Evolutionary conservation across 2,113 vertebrate species (phyloP), one percentile per base, ranked within the genome.

Genomic region (Oncorhynchus nerka): DNA sequence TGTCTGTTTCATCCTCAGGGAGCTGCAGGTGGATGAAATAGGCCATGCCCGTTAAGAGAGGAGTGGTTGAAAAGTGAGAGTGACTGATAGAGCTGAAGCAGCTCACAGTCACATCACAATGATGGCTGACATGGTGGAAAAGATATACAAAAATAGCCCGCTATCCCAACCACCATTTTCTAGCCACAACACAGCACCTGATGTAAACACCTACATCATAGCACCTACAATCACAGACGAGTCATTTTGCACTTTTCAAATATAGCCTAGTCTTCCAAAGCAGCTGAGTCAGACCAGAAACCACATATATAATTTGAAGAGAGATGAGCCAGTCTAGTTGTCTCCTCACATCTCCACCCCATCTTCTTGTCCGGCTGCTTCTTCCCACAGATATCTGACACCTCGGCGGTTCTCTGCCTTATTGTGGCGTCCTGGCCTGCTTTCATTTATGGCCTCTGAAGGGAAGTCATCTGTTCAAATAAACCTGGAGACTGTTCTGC

Each of bases 381-480:
- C 28, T 55, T 55, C 51, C n/a, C 75, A 7, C 67, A 62, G 5
- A 59, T 70, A 30, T 70, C 28, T 26, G 74, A 30, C 32, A 7
- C n/a, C 28, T 69, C 20, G 11, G 45, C 32, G 19, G 6, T 65
- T 30, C 61, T 70, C 11, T n/a, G 45, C 28, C n/a, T 2, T 19
- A 62, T 28, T 30, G 24, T 30, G 28, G 68, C 39, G 13, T 48
- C 68, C 34, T 15, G 26, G 11, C 26, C 65, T 67, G 26, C 26
- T 8, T 59, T 75, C 24, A 61, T 68, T 20, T 59, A 69, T 20
- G 4, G 74, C 39, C 39, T 7, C 8, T 39, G 39, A 39, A 9
- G 39, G 8, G 8, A 39, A 68, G 45, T 78, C 64, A 73, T 78
- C 76, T 68, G 67, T 68, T 19, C 75, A 62, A 76, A 70, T 76